Evolutionary conservation across 1,140 invertebrate species (phyloP).

Genomic region (Argopecten irradians): DNA sequence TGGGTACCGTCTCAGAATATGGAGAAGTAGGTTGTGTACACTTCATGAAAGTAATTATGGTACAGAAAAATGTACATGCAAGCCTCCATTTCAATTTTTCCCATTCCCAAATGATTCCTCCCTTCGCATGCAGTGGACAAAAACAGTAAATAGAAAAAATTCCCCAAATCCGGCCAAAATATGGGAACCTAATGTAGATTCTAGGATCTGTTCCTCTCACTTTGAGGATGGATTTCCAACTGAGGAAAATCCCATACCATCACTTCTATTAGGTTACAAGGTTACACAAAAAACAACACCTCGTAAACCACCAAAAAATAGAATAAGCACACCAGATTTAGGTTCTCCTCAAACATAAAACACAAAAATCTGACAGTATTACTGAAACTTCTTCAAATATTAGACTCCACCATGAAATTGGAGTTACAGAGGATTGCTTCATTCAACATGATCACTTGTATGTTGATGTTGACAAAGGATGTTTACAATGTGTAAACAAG

Average conservation of each 20-base stretch:
- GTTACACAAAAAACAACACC: neutral
- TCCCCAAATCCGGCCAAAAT: too few species aligned
- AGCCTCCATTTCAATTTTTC: conserved; percentile 24
- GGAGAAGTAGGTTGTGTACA: neutral
- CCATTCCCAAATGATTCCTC: neutral
- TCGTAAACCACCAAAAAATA: too few species aligned
- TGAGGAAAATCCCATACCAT: neutral
- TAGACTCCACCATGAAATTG: neutral
- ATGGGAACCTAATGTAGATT: too few species aligned
- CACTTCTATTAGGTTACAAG: conserved; percentile 1
- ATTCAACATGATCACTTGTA: neutral
- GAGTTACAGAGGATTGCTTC: neutral
- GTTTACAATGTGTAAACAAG: neutral
- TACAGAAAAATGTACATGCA: neutral
- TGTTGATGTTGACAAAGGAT: neutral
- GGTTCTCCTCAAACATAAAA: neutral
- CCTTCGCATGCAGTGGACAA: too few species aligned
- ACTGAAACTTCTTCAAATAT: neutral
- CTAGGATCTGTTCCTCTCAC: conserved; percentile 8
- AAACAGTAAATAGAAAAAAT: too few species aligned
- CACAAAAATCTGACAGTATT: neutral
- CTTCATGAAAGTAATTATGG: neutral
- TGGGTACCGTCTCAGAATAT: neutral
- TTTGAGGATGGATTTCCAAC: neutral
- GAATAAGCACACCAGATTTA: neutral